Percentiles rank a stretch among this genome's conserved stretches.
These are phyloP conservation scores for Amphiduros pacificus DNA, from an alignment of 2,888 invertebrate genomes.

Conservation along the genomic window DNA sequence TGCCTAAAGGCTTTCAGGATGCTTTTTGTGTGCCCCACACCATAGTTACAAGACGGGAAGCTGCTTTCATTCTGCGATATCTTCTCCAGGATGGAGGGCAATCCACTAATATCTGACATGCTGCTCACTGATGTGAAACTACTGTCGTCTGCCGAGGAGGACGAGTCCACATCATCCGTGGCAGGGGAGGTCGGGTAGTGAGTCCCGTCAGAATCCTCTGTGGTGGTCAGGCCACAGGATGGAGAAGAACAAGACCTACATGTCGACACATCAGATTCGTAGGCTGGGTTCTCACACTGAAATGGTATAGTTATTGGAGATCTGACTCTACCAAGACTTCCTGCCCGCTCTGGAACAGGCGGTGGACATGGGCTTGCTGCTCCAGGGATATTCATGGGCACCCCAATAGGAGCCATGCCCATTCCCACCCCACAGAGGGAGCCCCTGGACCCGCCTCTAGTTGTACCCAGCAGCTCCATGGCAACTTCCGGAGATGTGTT, in stretches of 20 bases:
- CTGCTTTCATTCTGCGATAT: no score
- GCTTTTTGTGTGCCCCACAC: no score
- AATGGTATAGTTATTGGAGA: not conserved
- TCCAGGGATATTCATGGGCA: no score
- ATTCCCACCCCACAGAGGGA: not conserved
- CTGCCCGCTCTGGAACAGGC: not conserved
- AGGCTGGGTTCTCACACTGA: conserved; percentile 14
- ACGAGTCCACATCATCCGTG: not conserved
- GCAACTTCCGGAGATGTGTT: not conserved
- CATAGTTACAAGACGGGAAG: no score
- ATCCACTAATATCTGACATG: conserved; percentile 1
- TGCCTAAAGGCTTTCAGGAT: no score
- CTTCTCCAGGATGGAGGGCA: no score
- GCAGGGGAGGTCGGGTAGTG: not conserved
- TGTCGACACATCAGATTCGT: conserved; percentile 8
- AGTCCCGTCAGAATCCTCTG: not conserved
- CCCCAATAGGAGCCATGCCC: no score
- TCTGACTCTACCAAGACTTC: not conserved
- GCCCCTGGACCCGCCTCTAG: not conserved
- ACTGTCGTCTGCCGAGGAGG: not conserved
- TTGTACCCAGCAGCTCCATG: not conserved
- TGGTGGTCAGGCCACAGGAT: not conserved
- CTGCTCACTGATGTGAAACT: conserved; percentile 15
- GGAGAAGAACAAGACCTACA: not conserved
- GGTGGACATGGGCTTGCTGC: no score